These are phyloP conservation scores for Cyclopterus lumpus DNA, from an alignment of 2,797 vertebrate species.

Conservation along the genomic window DNA sequence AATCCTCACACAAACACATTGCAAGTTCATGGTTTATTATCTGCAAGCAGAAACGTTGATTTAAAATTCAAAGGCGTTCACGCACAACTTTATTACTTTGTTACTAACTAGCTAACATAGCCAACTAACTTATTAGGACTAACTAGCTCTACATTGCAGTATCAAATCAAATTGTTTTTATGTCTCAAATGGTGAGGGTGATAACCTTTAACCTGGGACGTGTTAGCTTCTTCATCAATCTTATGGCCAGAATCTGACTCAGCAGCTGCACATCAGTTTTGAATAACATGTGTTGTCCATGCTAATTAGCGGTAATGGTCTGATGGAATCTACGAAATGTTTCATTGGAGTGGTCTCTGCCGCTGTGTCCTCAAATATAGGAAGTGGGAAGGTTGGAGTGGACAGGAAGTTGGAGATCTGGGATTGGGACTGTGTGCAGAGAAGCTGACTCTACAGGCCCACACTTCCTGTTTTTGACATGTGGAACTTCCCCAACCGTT, in stretches of 20 bases:
- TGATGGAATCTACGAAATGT: conserved; percentile 31
- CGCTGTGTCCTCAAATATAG: conserved; percentile 60
- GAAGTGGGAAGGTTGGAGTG: conserved; percentile 71
- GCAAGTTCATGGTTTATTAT: too few relatives aligned
- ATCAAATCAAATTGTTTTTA: too few relatives aligned
- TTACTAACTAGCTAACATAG: too few relatives aligned
- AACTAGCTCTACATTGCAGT: too few relatives aligned
- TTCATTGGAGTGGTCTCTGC: conserved; percentile 43
- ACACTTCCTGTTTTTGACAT: conserved; percentile 85
- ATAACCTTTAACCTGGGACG: too few relatives aligned
- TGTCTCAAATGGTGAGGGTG: too few relatives aligned
- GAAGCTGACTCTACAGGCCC: conserved; percentile 78
- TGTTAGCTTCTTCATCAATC: too few relatives aligned
- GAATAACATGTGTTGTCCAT: background rate
- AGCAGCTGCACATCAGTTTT: background rate
- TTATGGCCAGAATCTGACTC: background rate
- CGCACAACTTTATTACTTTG: too few relatives aligned
- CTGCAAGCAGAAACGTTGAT: too few relatives aligned
- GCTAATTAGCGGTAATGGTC: background rate
- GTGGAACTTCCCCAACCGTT: conserved; percentile 76
- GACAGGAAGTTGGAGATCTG: conserved; percentile 78
- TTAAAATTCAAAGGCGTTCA: too few relatives aligned
- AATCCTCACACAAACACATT: too few relatives aligned
- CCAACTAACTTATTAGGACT: too few relatives aligned
- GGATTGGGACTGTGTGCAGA: conserved; percentile 74